Evolutionary conservation across 2,797 vertebrate species (phyloP), one percentile per base, ranked within the genome.

Genomic region (Tapera naevia): DNA sequence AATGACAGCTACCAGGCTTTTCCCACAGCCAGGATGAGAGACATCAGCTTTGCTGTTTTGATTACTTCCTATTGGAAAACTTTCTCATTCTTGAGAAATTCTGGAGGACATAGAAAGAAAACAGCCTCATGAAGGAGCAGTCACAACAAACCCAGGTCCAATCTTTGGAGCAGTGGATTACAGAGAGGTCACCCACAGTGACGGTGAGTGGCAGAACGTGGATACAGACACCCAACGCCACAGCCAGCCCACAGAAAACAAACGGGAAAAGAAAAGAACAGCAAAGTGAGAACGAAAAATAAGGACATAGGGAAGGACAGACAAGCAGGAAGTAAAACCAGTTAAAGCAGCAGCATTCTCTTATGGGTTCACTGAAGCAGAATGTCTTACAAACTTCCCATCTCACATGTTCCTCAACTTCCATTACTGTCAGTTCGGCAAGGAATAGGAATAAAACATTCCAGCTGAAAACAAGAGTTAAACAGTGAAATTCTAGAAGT

Each of bases 381-480:
- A 88, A 80, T 37, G 83, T 75, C 57, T 74, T 60, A 74, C 75
- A 91, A 92, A 80, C 89, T 88, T 86, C 73, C 86, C 89, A 89
- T 48, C 85, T 78, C 79, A 57, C 75, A 35, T 33, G 65, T 78
- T 71, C 87, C 53, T 74, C 61, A 87, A 86, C 85, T 88, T 94
- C 75, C 57, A 78, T 89, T 94, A 80, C 58, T 72, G 74, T 66
- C 88, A 91, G 66, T 51, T 84, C 84, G 60, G 85, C 91, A 92
- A 93, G 28, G 58, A 91, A 89, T 58, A 64, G 74, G 71, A 95
- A 89, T 73, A 89, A 91, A 79, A 84, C 70, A 80, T 76, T 89
- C 66, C 92, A 91, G 62, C 78, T 75, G 83, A 93, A 95, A 94
- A 80, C 45, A 88, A 93, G 74, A 93, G 92, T 66, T 91, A 88